phyloP scores from a whole-genome alignment of 2,888 invertebrate species.

The Atrina japonica region DNA sequence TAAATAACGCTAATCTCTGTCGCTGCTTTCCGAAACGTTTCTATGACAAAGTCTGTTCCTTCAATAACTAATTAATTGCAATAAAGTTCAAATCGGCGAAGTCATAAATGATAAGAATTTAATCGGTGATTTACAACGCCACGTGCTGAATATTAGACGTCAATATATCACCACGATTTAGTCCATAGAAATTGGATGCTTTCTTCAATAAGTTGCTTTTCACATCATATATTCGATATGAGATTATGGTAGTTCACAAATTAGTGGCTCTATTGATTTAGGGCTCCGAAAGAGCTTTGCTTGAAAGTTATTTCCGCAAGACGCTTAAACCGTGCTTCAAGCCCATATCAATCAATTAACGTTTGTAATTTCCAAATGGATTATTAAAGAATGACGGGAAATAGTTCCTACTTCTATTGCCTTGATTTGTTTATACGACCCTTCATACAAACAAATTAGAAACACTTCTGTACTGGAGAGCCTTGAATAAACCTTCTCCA shows the following conservation, averaged over 20 bases:
- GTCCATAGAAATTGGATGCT: slow-evolving; percentile 27
- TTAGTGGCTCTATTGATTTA: slow-evolving; percentile 44
- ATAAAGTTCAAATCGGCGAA: slow-evolving; percentile 34
- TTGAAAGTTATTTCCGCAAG: slow-evolving; percentile 44
- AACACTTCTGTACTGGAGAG: slow-evolving; percentile 45
- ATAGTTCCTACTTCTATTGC: slow-evolving; percentile 40
- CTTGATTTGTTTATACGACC: slow-evolving; percentile 46
- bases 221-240: slow-evolving; percentile 44
- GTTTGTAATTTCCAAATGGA: slow-evolving; percentile 40
- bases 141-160: slow-evolving; percentile 33
- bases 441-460: slow-evolving; percentile 50
- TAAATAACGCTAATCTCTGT: slow-evolving; percentile 23
- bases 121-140: slow-evolving; percentile 21
- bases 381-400: slow-evolving; percentile 43
- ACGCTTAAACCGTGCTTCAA: slow-evolving; percentile 39
- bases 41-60: slow-evolving; percentile 10
- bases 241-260: slow-evolving; percentile 40
- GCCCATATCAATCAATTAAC: slow-evolving; percentile 46
- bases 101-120: slow-evolving; percentile 25
- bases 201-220: slow-evolving; percentile 38
- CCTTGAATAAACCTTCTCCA: slow-evolving; percentile 39
- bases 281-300: slow-evolving; percentile 26
- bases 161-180: slow-evolving; percentile 33
- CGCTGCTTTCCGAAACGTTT: slow-evolving; percentile 4
- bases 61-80: slow-evolving; percentile 30